Evolutionary conservation across 1,140 invertebrate species (phyloP).

Genomic region (Atta texana): DNA sequence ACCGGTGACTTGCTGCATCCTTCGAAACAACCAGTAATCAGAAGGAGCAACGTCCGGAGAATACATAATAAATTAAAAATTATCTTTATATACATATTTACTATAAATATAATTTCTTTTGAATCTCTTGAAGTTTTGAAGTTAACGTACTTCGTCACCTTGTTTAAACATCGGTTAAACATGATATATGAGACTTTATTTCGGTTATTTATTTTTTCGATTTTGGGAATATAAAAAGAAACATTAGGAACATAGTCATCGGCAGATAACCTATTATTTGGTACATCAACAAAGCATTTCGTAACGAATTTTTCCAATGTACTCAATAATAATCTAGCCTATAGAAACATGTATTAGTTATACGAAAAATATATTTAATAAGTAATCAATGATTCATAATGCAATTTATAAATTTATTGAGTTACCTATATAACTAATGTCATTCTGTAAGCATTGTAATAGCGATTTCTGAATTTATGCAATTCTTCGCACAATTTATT

Average conservation of each 20-base stretch:
- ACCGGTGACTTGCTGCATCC: too few relatives aligned
- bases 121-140: too few relatives aligned
- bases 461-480: slow-evolving; percentile 92
- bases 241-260: slow-evolving; percentile 85
- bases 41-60: too few relatives aligned
- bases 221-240: slow-evolving; percentile 89
- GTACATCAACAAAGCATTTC: slow-evolving; percentile 89
- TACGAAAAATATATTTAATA: not conserved
- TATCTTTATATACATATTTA: not conserved
- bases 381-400: not conserved
- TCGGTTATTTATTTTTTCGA: too few relatives aligned
- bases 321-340: slow-evolving; percentile 92
- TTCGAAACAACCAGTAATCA: too few relatives aligned
- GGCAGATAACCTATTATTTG: slow-evolving; percentile 88
- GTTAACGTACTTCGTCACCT: slow-evolving; percentile 88
- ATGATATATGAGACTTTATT: too few relatives aligned
- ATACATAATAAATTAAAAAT: too few relatives aligned
- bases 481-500: slow-evolving; percentile 89
- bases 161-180: slow-evolving; percentile 91
- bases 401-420: not conserved
- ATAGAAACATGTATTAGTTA: slow-evolving; percentile 32
- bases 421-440: slow-evolving; percentile 91
- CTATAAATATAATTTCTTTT: not conserved
- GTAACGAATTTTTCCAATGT: slow-evolving; percentile 90
- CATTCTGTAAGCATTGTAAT: slow-evolving; percentile 97